phyloP scores from a whole-genome alignment of 2,113 vertebrate genomes.

The Rousettus leschenaultii region DNA sequence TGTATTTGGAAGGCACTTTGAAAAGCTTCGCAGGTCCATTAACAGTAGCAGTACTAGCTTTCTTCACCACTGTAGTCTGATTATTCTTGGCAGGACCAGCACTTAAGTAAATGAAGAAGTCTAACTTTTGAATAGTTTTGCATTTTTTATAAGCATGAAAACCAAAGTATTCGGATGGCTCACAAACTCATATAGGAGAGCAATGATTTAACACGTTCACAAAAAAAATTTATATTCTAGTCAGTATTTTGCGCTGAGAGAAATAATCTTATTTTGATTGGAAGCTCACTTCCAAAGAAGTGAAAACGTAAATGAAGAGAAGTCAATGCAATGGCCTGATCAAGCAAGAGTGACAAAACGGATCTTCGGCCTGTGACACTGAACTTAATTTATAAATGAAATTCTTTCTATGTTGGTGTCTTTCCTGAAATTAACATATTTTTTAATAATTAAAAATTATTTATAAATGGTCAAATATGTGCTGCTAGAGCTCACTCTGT shows the following conservation, averaged over 20 bases:
- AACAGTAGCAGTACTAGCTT: background rate
- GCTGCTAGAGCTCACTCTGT: background rate
- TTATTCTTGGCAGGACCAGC: background rate
- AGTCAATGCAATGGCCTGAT: background rate
- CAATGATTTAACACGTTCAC: background rate
- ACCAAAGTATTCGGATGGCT: background rate
- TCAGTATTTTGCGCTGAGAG: background rate
- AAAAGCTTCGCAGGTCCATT: background rate
- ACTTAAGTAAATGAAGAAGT: background rate
- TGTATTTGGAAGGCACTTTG: background rate
- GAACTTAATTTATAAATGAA: background rate
- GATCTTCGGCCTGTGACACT: background rate
- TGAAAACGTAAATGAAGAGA: constrained; percentile 21
- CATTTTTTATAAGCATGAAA: background rate
- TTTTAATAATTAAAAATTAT: background rate
- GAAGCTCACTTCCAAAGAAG: background rate
- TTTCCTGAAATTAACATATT: background rate
- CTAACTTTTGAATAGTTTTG: background rate
- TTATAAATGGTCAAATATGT: background rate
- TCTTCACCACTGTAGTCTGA: background rate
- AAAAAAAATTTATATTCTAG: background rate
- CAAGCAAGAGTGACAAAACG: background rate
- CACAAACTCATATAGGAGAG: background rate
- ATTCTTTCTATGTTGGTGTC: background rate
- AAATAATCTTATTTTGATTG: constrained; percentile 30